Percentiles rank a stretch among this genome's conserved stretches.
Conservation (phyloP, 2,113 vertebrate species). For the Isurus oxyrinchus region DNA sequence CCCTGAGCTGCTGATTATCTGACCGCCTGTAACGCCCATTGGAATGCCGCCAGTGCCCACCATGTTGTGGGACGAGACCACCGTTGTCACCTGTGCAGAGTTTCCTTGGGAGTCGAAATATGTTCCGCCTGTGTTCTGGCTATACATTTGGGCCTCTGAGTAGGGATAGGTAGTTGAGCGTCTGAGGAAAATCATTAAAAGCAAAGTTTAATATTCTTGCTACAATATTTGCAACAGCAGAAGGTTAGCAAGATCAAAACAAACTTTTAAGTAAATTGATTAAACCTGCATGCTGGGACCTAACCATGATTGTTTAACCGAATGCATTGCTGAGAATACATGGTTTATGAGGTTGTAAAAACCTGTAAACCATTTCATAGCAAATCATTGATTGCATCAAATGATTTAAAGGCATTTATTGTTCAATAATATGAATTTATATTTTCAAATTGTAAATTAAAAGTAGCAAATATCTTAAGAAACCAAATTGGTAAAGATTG, state of each 20-base stretch:
- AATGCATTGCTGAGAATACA: neutral
- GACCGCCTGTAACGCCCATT: slow-evolving; percentile 73
- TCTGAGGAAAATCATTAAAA: slow-evolving; percentile 55
- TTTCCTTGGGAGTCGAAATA: slow-evolving; percentile 75
- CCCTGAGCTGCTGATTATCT: slow-evolving; percentile 72
- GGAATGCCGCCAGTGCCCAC: slow-evolving; percentile 73
- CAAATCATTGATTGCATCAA: neutral
- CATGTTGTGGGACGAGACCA: slow-evolving; percentile 74
- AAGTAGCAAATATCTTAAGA: neutral
- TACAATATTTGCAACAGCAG: neutral
- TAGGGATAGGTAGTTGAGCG: slow-evolving; percentile 77
- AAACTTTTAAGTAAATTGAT: neutral
- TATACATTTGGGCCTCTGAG: slow-evolving; percentile 76
- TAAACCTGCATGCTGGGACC: neutral
- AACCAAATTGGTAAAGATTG: neutral
- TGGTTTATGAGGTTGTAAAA: neutral
- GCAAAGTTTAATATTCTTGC: slow-evolving; percentile 36
- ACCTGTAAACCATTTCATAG: too few relatives aligned
- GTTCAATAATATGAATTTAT: neutral
- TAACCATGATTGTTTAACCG: neutral
- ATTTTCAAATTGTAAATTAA: neutral
- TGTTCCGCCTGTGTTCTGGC: slow-evolving; percentile 72
- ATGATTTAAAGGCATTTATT: neutral
- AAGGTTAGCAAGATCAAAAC: neutral
- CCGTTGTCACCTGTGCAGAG: slow-evolving; percentile 71